Base-by-base conservation (phyloP, 92 coral and sea anemone genomes). In the Muricea muricata region DNA sequence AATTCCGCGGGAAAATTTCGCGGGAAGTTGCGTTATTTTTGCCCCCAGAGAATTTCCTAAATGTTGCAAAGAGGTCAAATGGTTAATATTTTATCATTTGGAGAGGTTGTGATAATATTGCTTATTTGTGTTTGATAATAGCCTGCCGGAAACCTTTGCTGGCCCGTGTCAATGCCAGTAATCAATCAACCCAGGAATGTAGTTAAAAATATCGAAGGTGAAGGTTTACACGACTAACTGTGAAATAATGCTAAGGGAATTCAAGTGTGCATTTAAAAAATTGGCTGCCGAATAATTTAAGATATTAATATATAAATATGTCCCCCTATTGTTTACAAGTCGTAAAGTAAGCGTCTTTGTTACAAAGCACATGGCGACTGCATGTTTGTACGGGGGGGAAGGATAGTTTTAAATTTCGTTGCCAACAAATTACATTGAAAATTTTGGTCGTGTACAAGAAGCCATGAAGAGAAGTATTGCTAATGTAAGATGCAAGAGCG, bases 261-360 rank as follows among this genome's bases (percentile, higher is more conserved):
- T 60, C 26, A 21, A 60, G 68, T 24, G 18, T 60, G 68, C 30
- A 63, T 63, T 63, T 28, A 57, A 29, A 29, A 29, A 20, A 63
- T 63, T 63, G 28, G 60, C 60, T 17, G 15, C n/a, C 14, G 70
- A 63, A 63, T 63, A 63, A 63, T 63, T 63, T 63, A 63, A 32
- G 70, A 26, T 63, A 63, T 63, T 63, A 26, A 63, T 63, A 26
- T 26, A 63, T 63, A 63, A 63, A 63, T 63, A 39, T 63, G 6
- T n/a, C n/a, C n/a, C 4, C 70, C 70, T 63, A 63, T 63, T 63
- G 70, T 63, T 63, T 63, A 63, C 70, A 63, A 2, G 17, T 63
- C 70, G 70, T 18, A 60, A 12, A 32, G 34, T 52, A 52, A 52
- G 60, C 60, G 60, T 63, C 70, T 63, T 63, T 63, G 70, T 63